These are phyloP conservation scores for Clupea harengus DNA, from an alignment of 2,113 vertebrate species.

Conservation along the genomic window DNA sequence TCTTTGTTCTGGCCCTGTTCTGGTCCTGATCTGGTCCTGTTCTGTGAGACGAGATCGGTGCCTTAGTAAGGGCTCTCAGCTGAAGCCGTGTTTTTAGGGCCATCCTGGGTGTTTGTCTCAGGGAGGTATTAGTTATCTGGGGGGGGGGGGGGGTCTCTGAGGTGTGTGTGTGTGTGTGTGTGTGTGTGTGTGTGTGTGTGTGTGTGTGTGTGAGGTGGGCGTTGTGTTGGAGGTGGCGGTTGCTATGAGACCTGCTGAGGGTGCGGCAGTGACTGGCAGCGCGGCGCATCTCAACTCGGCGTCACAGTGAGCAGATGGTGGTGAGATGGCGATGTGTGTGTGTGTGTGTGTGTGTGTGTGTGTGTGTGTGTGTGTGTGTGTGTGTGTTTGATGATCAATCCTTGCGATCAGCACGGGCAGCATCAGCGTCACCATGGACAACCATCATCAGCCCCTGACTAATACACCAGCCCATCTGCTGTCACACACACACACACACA, in stretches of 20 bases:
- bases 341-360: slow-evolving; percentile 13
- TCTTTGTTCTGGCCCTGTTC: too few relatives aligned
- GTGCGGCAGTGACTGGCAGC: neutral
- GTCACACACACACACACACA: slow-evolving; percentile 20
- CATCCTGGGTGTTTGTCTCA: too few relatives aligned
- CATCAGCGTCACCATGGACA: slow-evolving; percentile 59
- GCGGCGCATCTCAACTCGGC: neutral
- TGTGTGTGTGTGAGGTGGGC: too few relatives aligned
- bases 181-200: too few relatives aligned
- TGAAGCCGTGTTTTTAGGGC: too few relatives aligned
- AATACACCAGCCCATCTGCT: slow-evolving; percentile 73
- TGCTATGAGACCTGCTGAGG: neutral
- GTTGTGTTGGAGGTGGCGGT: neutral
- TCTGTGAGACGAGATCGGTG: too few relatives aligned
- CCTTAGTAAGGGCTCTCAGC: too few relatives aligned
- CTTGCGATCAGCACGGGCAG: slow-evolving; percentile 54
- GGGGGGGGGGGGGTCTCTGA: neutral
- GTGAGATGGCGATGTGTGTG: neutral
- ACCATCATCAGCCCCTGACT: slow-evolving; percentile 69
- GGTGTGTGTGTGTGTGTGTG: neutral
- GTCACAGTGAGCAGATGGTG: neutral
- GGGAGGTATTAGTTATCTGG: neutral
- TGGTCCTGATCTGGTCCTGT: too few relatives aligned
- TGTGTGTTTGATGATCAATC: slow-evolving; percentile 64
- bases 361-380: slow-evolving; percentile 30